These are phyloP conservation scores for Protosalanx chinensis DNA, from an alignment of 2,797 vertebrate genomes.

Conservation along the genomic window DNA sequence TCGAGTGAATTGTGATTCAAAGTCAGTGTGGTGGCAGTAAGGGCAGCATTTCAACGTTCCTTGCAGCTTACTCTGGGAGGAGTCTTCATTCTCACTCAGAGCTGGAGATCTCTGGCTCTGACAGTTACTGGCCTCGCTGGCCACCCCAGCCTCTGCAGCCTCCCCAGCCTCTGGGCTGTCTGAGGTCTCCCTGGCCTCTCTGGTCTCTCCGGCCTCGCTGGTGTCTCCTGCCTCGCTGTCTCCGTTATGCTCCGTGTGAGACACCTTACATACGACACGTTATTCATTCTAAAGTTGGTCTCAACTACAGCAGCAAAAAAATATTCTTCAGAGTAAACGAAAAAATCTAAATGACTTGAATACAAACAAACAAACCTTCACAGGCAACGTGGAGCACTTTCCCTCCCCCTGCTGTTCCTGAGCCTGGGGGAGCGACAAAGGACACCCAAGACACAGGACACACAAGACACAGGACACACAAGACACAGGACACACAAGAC, in stretches of 20 bases:
- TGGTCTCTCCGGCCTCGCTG: background rate
- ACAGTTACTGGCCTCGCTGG: constrained; percentile 32
- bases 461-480: too few relatives aligned
- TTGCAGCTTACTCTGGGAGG: constrained; percentile 69
- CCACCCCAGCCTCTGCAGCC: constrained; percentile 11
- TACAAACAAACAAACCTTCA: too few relatives aligned
- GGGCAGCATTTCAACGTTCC: background rate
- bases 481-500: too few relatives aligned
- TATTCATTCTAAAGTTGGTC: constrained; percentile 71
- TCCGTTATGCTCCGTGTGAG: constrained; percentile 70
- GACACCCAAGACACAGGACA: too few relatives aligned
- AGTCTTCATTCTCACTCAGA: constrained; percentile 65
- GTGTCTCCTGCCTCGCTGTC: constrained; percentile 57
- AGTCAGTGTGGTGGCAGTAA: background rate
- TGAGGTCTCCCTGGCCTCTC: background rate
- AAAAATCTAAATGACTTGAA: too few relatives aligned
- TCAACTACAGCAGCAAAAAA: too few relatives aligned
- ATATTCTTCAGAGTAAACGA: too few relatives aligned
- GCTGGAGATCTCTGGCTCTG: constrained; percentile 54
- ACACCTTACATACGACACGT: constrained; percentile 70
- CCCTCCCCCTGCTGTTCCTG: too few relatives aligned
- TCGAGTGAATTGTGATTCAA: too few relatives aligned
- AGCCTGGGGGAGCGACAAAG: too few relatives aligned
- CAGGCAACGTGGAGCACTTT: too few relatives aligned
- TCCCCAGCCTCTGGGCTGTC: constrained; percentile 27